Conservation (phyloP, 2,113 vertebrate genomes). For the Sula dactylatra region DNA sequence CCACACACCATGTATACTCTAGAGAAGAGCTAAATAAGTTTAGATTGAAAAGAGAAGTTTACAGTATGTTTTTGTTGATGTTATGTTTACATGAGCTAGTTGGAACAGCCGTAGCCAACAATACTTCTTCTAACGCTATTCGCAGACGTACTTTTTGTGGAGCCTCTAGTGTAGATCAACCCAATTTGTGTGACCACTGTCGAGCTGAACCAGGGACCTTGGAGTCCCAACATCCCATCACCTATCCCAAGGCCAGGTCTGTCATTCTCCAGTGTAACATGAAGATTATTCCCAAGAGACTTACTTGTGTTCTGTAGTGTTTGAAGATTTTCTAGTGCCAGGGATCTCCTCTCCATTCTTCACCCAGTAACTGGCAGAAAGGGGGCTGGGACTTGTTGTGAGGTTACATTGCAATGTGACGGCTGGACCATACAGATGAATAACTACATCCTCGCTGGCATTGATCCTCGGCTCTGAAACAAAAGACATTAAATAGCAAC, state of each 20-base stretch:
- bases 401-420: constrained; percentile 91
- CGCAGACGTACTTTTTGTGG: not conserved
- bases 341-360: constrained; percentile 89
- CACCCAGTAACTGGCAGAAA: constrained; percentile 89
- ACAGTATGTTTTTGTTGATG: not conserved
- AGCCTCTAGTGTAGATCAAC: not conserved
- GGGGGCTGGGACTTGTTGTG: constrained; percentile 82
- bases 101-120: not conserved
- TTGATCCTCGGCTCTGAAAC: constrained; percentile 94
- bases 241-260: not conserved
- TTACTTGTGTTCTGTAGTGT: constrained; percentile 85
- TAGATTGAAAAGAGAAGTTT: not conserved
- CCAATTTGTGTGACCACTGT: not conserved
- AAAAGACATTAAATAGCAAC: constrained; percentile 52
- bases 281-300: not conserved
- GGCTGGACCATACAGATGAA: constrained; percentile 56
- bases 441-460: constrained; percentile 84
- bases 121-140: not conserved
- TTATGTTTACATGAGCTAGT: not conserved
- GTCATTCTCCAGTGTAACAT: not conserved
- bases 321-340: constrained; percentile 76
- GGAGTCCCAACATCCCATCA: not conserved
- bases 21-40: not conserved
- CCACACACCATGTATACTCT: not conserved
- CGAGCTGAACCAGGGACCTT: not conserved